Evolutionary conservation across 2,113 vertebrate species (phyloP), one percentile per base, ranked within the genome.

Genomic region (Nycticryphes semicollaris): DNA sequence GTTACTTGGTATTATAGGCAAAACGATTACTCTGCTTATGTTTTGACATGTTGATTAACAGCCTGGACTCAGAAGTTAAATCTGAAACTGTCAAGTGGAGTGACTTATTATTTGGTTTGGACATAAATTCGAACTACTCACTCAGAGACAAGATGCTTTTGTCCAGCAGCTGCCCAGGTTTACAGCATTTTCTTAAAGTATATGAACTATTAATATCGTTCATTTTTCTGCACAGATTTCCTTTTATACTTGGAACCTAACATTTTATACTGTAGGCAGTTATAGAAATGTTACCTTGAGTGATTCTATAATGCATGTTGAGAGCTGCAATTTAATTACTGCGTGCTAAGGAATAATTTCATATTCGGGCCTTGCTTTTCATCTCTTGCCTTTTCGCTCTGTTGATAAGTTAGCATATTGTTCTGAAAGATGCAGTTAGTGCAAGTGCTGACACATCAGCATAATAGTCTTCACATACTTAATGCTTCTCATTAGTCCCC

Each of bases 281-380:
- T 94, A 56, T 8, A 64, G 77, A 84, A 94, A n/a, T 51, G 39
- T 89, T 94, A 84, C 72, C 41, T 51, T 84, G 48, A 87, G 24
- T 4, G 2, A 75, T 70, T 91, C 89, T 51, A 7, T 87, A 95
- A 91, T 79, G 87, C 73, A 68, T 6, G 0, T 59, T 92, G 84
- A 92, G 41, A 84, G 35, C 60, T 95, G 64, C 64, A 83, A 35
- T 90, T 96, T 88, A 70, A 84, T 96, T 94, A 84, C 68, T 81
- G n/a, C 50, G 74, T 14, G 45, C 23, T 91, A 64, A 72, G 35
- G 43, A 81, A 77, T 75, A 91, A 91, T 93, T 89, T 91, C 5
- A 25, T 90, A 47, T 78, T 77, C 41, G 67, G 80, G 39, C n/a
- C 60, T 84, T 94, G 62, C 35, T 69, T 92, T 66, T 76, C 7